Evolutionary conservation across 2,113 vertebrate species (phyloP), one percentile per base, ranked within the genome.

Genomic region (Phycodurus eques): DNA sequence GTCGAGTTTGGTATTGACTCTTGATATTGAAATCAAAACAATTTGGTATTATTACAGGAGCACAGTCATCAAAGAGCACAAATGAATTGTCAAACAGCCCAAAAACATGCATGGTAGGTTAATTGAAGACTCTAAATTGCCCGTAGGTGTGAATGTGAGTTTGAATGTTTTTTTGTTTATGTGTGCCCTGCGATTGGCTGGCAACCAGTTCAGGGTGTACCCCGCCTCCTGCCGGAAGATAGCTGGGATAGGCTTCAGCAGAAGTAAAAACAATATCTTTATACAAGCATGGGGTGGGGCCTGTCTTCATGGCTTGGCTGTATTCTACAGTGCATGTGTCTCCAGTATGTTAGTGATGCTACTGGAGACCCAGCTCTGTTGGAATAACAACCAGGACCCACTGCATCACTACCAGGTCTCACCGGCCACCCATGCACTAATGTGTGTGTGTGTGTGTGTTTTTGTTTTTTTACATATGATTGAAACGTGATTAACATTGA

Each of bases 311-410:
- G 96, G 95, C 92, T 89, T 94, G 95, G 95, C 92, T 98, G 96
- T 97, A 97, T 94, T 98, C 97, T 98, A 98, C 97, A 98, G 97
- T 98, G 97, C 96, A 97, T 95, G 97, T 98, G 96, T 98, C 97
- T 98, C 97, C 97, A 98, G 97, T 96, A 93, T 95, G 92, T 92
- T 90, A 95, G 85, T 91, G 81, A 92, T 70, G 92, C 88, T 91
- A 93, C 96, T 96, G 97, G 97, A 95, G 97, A 96, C 92, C 91
- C 94, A 78, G 96, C 95, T 93, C 96, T 98, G 97, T 98, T 93
- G 97, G 96, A 96, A 95, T 98, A 96, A 98, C 96, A 98, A 92
- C 92, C 95, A 93, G 93, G 51, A 92, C 95, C 90, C 70, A 88
- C 17, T 64, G 75, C 90, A 83, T 72, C 90, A 62, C 72, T 60